Evolutionary conservation across 2,797 vertebrate species (phyloP).

Genomic region (Melanotaenia boesemani): DNA sequence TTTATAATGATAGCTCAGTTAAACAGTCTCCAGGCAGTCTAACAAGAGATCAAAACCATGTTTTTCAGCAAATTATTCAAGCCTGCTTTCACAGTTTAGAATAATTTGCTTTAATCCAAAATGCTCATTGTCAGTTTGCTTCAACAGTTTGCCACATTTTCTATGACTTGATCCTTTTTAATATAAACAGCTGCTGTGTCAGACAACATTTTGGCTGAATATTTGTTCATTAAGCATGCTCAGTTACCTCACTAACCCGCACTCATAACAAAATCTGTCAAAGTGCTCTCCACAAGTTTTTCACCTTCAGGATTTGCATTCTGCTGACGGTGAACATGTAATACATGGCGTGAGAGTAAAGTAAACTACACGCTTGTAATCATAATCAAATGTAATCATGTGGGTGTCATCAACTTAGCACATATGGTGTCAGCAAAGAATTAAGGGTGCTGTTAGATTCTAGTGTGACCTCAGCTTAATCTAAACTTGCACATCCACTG

Average conservation of each 20-base stretch:
- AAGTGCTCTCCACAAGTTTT: slow-evolving; percentile 18
- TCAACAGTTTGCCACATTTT: background rate
- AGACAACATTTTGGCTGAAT: background rate
- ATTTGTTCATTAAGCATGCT: slow-evolving; percentile 14
- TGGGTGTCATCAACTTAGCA: background rate
- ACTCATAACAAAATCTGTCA: slow-evolving; percentile 8
- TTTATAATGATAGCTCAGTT: background rate
- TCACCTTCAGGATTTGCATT: too few relatives aligned
- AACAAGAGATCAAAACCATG: background rate
- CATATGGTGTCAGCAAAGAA: background rate
- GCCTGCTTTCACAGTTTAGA: background rate
- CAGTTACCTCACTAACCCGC: slow-evolving; percentile 20
- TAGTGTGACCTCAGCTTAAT: background rate
- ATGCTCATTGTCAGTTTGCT: background rate
- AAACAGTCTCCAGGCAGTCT: background rate
- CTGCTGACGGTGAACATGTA: background rate
- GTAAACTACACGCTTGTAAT: background rate
- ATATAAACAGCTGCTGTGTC: background rate
- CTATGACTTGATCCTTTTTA: background rate
- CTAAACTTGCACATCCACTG: background rate
- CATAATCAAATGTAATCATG: background rate
- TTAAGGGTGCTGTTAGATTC: background rate
- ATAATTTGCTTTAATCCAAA: background rate
- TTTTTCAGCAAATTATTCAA: background rate
- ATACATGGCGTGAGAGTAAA: background rate